phyloP scores from a whole-genome alignment of 2,888 invertebrate genomes.

The Cantharis flavilabris region DNA sequence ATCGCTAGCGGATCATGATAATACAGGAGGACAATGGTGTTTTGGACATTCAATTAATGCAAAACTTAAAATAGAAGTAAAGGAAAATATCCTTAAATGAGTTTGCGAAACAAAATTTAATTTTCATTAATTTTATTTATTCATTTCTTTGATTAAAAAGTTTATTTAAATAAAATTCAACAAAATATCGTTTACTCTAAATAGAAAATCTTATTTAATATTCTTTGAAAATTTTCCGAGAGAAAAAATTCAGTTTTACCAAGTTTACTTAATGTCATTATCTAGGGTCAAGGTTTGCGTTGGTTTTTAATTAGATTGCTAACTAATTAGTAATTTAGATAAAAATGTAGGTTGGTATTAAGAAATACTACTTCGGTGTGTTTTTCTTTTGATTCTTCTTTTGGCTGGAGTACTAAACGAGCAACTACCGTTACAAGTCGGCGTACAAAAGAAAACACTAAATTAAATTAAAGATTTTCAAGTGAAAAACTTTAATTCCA shows the following conservation, averaged over 20 bases:
- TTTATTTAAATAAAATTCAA: neutral
- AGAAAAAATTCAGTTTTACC: neutral
- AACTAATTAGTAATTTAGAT: neutral
- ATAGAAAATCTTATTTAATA: neutral
- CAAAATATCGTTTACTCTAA: neutral
- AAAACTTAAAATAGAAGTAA: neutral
- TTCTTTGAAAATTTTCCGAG: neutral
- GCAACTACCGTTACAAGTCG: neutral
- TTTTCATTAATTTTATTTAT: neutral
- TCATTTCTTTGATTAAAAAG: neutral
- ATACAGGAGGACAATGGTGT: neutral
- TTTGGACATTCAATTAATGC: neutral
- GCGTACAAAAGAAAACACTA: neutral
- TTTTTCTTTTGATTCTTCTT: neutral
- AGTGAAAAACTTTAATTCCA: neutral
- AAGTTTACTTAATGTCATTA: neutral
- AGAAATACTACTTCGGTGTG: neutral
- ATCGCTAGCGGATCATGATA: neutral
- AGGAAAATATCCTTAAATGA: neutral
- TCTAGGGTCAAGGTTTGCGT: neutral
- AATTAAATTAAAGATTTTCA: neutral
- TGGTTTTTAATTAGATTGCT: neutral
- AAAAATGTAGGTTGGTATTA: neutral
- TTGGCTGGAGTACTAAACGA: neutral
- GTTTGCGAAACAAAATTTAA: neutral